phyloP scores from a whole-genome alignment of 2,888 invertebrate species.

The Brachypterus glaber region DNA sequence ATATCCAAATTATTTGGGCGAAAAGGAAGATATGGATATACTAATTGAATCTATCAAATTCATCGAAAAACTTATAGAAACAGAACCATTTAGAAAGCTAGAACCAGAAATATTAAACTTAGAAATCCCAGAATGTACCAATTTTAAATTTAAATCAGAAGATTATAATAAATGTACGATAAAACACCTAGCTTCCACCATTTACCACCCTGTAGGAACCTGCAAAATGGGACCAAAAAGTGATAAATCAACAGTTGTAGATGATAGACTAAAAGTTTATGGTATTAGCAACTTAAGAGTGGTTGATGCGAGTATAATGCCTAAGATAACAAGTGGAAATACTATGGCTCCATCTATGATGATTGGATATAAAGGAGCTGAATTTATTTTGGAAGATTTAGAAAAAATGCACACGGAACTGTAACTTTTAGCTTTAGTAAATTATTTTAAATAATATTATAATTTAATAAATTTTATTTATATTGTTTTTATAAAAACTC shows the following conservation, averaged over 20 bases:
- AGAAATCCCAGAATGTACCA: slow-evolving; percentile 42
- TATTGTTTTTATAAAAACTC: no score
- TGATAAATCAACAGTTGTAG: slow-evolving; percentile 57
- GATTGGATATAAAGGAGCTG: slow-evolving; percentile 44
- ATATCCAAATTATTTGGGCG: slow-evolving; percentile 52
- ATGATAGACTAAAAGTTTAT: slow-evolving; percentile 55
- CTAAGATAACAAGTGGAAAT: slow-evolving; percentile 51
- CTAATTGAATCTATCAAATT: slow-evolving; percentile 44
- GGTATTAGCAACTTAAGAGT: slow-evolving; percentile 60
- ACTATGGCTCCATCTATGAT: slow-evolving; percentile 44
- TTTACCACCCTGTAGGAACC: slow-evolving; percentile 30
- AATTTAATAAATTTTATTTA: slow-evolving; percentile 1
- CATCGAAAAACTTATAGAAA: slow-evolving; percentile 36
- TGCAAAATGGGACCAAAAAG: slow-evolving; percentile 53
- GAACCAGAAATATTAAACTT: slow-evolving; percentile 35
- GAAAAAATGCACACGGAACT: not conserved
- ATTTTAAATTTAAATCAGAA: slow-evolving; percentile 36
- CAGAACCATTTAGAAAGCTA: slow-evolving; percentile 36
- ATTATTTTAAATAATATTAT: no score
- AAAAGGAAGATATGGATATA: slow-evolving; percentile 45
- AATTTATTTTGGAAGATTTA: slow-evolving; percentile 37
- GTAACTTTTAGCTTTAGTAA: not conserved
- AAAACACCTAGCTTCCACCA: slow-evolving; percentile 24
- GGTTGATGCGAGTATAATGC: slow-evolving; percentile 78
- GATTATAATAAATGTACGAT: slow-evolving; percentile 46